phyloP scores from a whole-genome alignment of 2,113 vertebrate genomes.

The Buteo buteo region DNA sequence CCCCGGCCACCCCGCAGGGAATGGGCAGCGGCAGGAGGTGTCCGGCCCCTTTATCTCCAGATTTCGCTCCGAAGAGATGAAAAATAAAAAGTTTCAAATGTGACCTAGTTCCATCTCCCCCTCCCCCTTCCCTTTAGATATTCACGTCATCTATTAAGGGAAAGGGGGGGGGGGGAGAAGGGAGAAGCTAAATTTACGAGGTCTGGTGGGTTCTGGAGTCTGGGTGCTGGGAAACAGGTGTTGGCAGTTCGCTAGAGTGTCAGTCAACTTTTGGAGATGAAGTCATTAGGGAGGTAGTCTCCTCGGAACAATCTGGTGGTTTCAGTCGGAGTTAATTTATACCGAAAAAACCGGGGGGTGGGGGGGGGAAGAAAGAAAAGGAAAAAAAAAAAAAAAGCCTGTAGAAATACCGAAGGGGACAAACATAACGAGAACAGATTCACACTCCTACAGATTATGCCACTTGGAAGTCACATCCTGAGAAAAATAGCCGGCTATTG shows the following conservation, averaged over 20 bases:
- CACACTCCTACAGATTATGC: too few species aligned
- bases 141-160: slow-evolving; percentile 55
- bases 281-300: slow-evolving; percentile 52
- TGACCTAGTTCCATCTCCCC: slow-evolving; percentile 58
- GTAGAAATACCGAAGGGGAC: too few species aligned
- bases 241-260: slow-evolving; percentile 47
- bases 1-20: not conserved
- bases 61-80: not conserved
- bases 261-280: slow-evolving; percentile 55
- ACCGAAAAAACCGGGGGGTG: not conserved
- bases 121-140: slow-evolving; percentile 38
- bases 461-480: too few species aligned
- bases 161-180: not conserved
- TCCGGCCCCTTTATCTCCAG: not conserved
- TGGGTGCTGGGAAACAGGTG: slow-evolving; percentile 60
- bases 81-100: slow-evolving; percentile 57
- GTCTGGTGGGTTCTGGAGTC: slow-evolving; percentile 56
- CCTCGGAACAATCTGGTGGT: slow-evolving; percentile 56
- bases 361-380: too few species aligned
- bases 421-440: too few species aligned
- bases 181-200: slow-evolving; percentile 50
- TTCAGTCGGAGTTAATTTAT: slow-evolving; percentile 54
- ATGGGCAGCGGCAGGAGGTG: not conserved
- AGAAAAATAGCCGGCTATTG: too few species aligned
- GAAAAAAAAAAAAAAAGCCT: too few species aligned